These are phyloP conservation scores for Clistopyga incitator DNA, from an alignment of 2,888 invertebrate species.

Conservation along the genomic window DNA sequence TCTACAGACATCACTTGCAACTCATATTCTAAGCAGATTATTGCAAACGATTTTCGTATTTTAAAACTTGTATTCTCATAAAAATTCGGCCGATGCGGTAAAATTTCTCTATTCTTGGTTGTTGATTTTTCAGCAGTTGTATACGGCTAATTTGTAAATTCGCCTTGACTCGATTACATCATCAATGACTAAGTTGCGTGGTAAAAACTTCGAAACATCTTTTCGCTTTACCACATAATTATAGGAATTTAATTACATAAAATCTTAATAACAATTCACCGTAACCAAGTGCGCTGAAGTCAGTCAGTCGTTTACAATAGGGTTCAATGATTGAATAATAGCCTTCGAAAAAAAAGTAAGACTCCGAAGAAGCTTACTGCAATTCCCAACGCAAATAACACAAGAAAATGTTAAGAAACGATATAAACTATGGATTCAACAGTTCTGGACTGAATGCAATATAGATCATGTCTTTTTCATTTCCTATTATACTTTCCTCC, in stretches of 20 bases:
- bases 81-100: background rate
- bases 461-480: constrained; percentile 6
- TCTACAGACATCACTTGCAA: constrained; percentile 11
- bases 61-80: background rate
- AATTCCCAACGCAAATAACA: constrained; percentile 30
- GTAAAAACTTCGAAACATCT: constrained; percentile 11
- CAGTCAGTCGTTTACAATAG: constrained; percentile 11
- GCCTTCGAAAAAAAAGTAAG: background rate
- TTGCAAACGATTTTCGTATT: constrained; percentile 1
- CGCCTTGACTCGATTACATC: background rate
- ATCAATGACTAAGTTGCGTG: constrained; percentile 26
- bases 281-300: constrained; percentile 24
- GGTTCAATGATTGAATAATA: constrained; percentile 12
- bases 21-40: background rate
- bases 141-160: constrained; percentile 11
- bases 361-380: background rate
- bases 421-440: constrained; percentile 30
- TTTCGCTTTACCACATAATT: constrained; percentile 1
- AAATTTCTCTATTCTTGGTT: background rate
- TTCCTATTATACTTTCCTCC: constrained; percentile 1
- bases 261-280: constrained; percentile 14
- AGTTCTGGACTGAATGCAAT: background rate
- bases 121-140: constrained; percentile 5
- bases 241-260: constrained; percentile 9
- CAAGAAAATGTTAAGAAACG: constrained; percentile 10